Base-by-base conservation (phyloP, 1,140 invertebrate genomes). In the Oedothorax gibbosus region DNA sequence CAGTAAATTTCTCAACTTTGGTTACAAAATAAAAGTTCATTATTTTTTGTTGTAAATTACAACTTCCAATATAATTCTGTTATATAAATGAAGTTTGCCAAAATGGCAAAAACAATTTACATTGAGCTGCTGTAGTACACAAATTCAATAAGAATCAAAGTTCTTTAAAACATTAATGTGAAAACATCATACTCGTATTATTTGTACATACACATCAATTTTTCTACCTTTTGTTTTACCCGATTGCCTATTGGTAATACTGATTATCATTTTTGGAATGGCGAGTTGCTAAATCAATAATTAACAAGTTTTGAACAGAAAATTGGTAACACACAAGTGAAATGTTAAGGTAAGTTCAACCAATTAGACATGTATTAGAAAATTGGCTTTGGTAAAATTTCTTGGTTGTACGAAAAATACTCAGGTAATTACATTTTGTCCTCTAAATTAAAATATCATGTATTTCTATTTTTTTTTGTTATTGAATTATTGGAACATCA, bases 61-160 rank as follows among this genome's bases (percentile, higher is more conserved):
- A 66, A 35, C 71, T 73, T 21, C n/a, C 35, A 57, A 75, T 53
- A 71, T 18, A 20, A n/a, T 57, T 68, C 64, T 56, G 68, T 50
- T 77, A 65, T 65, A n/a, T 65, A 35, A 53, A 54, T 64, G n/a
- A 51, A 77, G 60, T 77, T 57, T 21, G 75, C 54, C 53, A 71
- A 15, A 14, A 49, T 71, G 56, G 35, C 66, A 71, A 81, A 20
- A 81, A 81, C 78, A 81, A 54, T 50, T 14, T 60, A 81, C 78
- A 81, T 81, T 81, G 78, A 81, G 78, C 78, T 81, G 78, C 78
- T 57, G 78, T 81, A 56, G 71, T 81, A 81, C 78, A 81, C 49
- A 71, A 81, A 81, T 81, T 50, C 66, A 71, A 71, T 60, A 68
- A 71, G 60, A 68, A 56, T 18, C 77, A 79, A 79, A 79, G n/a